phyloP scores from a whole-genome alignment of 2,797 vertebrate genomes.

The Dendrocincla tyrannina region DNA sequence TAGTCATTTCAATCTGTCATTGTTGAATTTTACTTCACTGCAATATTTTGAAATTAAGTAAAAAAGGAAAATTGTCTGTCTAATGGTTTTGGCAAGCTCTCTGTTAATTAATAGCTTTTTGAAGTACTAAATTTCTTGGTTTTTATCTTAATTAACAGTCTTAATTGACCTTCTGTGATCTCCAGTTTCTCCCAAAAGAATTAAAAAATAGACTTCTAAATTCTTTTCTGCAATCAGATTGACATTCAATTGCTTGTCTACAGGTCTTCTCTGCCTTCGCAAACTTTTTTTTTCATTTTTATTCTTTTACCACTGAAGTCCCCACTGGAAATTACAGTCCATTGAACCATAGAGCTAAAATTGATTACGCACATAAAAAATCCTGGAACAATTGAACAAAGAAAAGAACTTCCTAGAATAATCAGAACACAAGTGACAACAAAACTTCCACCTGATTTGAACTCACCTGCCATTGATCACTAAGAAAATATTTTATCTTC shows the following conservation, averaged over 20 bases:
- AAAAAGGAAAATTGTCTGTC: background rate
- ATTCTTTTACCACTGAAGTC: background rate
- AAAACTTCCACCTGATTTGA: background rate
- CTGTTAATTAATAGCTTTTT: slow-evolving; percentile 23
- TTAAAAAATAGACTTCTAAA: background rate
- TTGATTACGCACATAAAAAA: slow-evolving; percentile 41
- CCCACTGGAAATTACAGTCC: slow-evolving; percentile 1
- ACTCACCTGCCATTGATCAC: slow-evolving; percentile 24
- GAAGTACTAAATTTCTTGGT: background rate
- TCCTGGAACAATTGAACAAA: background rate
- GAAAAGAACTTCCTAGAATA: slow-evolving; percentile 32
- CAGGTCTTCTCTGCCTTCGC: background rate
- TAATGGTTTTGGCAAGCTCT: slow-evolving; percentile 15
- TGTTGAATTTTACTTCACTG: slow-evolving; percentile 16
- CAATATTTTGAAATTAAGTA: slow-evolving; percentile 29
- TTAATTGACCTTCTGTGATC: slow-evolving; percentile 48
- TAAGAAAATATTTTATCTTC: slow-evolving; percentile 28
- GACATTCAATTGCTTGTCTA: background rate
- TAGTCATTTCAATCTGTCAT: slow-evolving; percentile 24
- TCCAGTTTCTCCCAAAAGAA: slow-evolving; percentile 21
- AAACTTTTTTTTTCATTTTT: background rate
- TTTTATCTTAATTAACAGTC: slow-evolving; percentile 51
- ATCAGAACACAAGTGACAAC: slow-evolving; percentile 19
- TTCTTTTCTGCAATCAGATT: background rate
- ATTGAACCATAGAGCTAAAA: background rate